These are phyloP conservation scores for Sus cebifrons DNA, from an alignment of 2,797 vertebrate genomes.

Conservation along the genomic window DNA sequence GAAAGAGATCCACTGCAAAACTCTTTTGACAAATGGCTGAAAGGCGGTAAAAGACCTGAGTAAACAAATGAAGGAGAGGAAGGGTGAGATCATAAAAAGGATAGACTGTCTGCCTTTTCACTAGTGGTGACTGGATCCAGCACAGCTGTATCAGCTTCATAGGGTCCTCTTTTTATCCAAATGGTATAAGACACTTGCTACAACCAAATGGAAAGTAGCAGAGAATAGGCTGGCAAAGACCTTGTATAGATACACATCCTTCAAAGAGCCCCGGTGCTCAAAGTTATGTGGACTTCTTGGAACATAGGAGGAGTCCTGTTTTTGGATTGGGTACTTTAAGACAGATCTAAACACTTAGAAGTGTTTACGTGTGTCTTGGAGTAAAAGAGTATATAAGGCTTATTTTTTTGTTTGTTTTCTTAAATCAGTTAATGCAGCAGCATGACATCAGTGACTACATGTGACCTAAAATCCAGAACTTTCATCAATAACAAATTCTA, in stretches of 20 bases:
- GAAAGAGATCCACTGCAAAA: conserved; percentile 76
- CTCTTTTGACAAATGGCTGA: conserved; percentile 79
- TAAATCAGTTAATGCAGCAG: background rate
- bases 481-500: conserved; percentile 52
- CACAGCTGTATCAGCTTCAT: conserved; percentile 73
- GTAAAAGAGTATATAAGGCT: background rate
- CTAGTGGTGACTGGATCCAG: conserved; percentile 49
- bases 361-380: background rate
- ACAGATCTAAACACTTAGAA: conserved; percentile 26
- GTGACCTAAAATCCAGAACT: background rate
- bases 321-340: background rate
- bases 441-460: background rate
- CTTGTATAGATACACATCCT: background rate
- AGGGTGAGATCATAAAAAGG: conserved; percentile 77
- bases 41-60: conserved; percentile 76
- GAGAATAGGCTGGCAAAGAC: conserved; percentile 52
- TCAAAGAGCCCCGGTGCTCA: background rate
- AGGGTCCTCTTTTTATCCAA: conserved; percentile 74
- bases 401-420: background rate
- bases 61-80: conserved; percentile 72
- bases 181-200: conserved; percentile 52
- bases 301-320: background rate
- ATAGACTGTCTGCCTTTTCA: conserved; percentile 72
- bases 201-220: conserved; percentile 61
- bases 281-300: background rate